phyloP scores from a whole-genome alignment of 2,888 invertebrate species.

The Macrophya alboannulata region DNA sequence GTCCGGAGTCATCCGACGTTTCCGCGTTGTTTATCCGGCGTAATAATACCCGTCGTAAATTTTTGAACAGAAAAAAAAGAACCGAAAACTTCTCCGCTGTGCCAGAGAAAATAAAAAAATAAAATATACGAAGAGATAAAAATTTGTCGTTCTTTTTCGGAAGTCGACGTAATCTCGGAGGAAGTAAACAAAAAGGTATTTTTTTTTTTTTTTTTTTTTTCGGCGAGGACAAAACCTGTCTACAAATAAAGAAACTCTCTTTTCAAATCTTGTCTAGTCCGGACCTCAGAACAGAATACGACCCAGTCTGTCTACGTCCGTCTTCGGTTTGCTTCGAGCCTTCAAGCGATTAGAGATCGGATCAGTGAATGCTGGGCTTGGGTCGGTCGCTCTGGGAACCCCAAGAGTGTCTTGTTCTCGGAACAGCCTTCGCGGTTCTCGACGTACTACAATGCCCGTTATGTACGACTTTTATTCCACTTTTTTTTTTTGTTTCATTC shows the following conservation, averaged over 20 bases:
- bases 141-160: background rate
- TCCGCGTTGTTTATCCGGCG: background rate
- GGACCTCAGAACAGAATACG: slow-evolving; percentile 8
- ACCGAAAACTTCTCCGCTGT: background rate
- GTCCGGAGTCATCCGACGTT: background rate
- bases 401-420: slow-evolving; percentile 26
- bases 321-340: slow-evolving; percentile 40
- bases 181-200: slow-evolving; percentile 33
- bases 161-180: background rate
- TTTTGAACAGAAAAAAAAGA: background rate
- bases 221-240: slow-evolving; percentile 24
- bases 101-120: background rate
- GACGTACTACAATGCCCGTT: background rate
- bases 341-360: slow-evolving; percentile 54
- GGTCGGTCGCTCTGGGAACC: slow-evolving; percentile 48
- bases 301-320: slow-evolving; percentile 16
- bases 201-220: background rate
- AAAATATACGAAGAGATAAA: background rate
- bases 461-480: background rate
- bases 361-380: slow-evolving; percentile 41
- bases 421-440: slow-evolving; percentile 6
- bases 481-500: background rate
- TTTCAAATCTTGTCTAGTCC: slow-evolving; percentile 39
- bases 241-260: slow-evolving; percentile 36
- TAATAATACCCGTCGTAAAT: background rate